Percentiles rank a stretch among this genome's conserved stretches.
Conservation (phyloP, 1,140 invertebrate species). For the Tetramorium simillimum region DNA sequence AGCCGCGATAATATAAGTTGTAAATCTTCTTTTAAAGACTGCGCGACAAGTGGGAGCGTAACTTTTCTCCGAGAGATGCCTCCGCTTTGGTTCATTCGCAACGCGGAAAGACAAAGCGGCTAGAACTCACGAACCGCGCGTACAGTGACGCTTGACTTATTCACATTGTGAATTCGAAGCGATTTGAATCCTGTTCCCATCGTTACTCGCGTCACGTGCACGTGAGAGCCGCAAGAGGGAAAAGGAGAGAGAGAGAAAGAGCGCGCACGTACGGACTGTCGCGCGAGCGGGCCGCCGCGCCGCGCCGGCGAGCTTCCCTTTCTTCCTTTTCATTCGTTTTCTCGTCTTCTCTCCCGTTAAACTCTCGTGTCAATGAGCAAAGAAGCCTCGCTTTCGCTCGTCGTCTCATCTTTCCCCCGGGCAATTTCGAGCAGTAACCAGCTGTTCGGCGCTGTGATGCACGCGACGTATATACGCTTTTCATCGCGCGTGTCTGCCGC, state of each 20-base stretch:
- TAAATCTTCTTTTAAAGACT: not conserved
- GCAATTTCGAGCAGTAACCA: slow-evolving; percentile 38
- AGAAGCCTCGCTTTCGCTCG: slow-evolving; percentile 50
- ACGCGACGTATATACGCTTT: slow-evolving; percentile 15
- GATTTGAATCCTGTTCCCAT: slow-evolving; percentile 53
- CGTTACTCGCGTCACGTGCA: slow-evolving; percentile 33
- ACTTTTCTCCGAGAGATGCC: not conserved
- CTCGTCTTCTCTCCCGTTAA: slow-evolving; percentile 54
- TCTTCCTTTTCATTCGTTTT: slow-evolving; percentile 52
- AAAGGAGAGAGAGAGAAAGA: not conserved
- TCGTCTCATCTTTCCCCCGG: slow-evolving; percentile 43
- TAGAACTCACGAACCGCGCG: slow-evolving; percentile 5
- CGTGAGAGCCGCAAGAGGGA: slow-evolving; percentile 7
- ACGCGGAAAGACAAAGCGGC: not conserved
- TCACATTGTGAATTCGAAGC: slow-evolving; percentile 37
- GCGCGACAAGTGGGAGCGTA: not conserved
- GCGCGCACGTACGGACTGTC: not conserved
- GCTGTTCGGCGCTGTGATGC: slow-evolving; percentile 16
- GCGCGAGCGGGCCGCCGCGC: not conserved
- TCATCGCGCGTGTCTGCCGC: not conserved
- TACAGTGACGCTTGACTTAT: slow-evolving; percentile 1
- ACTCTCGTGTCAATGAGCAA: slow-evolving; percentile 58
- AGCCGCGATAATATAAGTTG: not conserved
- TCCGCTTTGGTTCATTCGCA: not conserved
- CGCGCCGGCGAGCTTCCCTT: slow-evolving; percentile 22